Percentiles rank a stretch among this genome's conserved stretches.
phyloP scores from a whole-genome alignment of 2,797 vertebrate species.

The Mormyrops boulengeri region DNA sequence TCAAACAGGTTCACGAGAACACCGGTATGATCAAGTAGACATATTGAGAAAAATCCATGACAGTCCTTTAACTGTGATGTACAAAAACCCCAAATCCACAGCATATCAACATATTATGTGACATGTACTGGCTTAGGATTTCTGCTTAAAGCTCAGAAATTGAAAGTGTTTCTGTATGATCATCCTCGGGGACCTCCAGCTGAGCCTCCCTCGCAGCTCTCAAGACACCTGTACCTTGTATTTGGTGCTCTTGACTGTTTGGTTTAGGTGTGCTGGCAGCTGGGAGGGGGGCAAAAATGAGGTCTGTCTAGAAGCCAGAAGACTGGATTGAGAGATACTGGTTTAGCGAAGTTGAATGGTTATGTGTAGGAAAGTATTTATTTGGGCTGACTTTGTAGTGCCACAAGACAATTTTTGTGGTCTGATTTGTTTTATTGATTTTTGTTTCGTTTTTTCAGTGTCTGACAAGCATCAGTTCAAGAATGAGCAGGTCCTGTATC shows the following conservation, averaged over 20 bases:
- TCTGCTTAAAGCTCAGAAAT: background rate
- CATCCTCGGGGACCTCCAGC: background rate
- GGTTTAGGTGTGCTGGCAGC: background rate
- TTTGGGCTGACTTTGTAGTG: background rate
- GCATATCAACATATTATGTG: background rate
- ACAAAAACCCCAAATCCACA: no score
- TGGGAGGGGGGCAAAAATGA: background rate
- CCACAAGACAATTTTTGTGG: background rate
- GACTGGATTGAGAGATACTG: background rate
- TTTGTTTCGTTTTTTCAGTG: slow-evolving; percentile 59
- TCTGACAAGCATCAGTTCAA: slow-evolving; percentile 99
- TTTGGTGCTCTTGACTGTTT: background rate
- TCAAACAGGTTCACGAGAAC: no score
- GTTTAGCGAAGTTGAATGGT: background rate
- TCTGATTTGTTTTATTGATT: background rate
- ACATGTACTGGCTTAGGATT: background rate
- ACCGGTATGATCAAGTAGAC: no score
- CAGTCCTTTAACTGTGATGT: no score
- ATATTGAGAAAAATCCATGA: no score
- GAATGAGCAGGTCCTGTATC: slow-evolving; percentile 95
- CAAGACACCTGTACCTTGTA: background rate
- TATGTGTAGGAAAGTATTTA: background rate
- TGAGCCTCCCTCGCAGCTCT: background rate
- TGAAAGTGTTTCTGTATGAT: background rate
- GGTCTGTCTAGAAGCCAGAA: background rate